These are phyloP conservation scores for Coluber constrictor DNA, from an alignment of 2,797 vertebrate species.

Conservation along the genomic window DNA sequence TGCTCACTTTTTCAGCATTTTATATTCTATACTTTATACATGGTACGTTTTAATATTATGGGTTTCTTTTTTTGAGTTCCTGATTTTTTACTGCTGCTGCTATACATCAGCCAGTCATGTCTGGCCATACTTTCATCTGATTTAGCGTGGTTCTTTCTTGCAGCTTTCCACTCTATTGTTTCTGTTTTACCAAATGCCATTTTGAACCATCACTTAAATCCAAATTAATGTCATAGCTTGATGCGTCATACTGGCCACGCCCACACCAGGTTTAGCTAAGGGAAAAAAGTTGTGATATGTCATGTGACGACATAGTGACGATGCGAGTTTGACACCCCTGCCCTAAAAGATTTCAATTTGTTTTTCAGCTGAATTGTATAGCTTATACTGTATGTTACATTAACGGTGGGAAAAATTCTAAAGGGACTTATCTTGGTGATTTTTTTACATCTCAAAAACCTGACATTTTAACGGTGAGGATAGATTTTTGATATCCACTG, in stretches of 20 bases:
- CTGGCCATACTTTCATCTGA: neutral
- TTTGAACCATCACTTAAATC: neutral
- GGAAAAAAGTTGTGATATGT: too few relatives aligned
- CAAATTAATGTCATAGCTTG: neutral
- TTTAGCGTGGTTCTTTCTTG: neutral
- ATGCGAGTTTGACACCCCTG: too few relatives aligned
- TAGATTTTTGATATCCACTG: neutral
- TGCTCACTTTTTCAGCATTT: neutral
- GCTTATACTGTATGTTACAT: neutral
- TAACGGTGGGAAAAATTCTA: neutral
- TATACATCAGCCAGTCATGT: neutral
- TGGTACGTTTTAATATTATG: neutral
- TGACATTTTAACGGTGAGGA: neutral
- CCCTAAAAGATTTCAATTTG: neutral
- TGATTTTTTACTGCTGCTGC: neutral
- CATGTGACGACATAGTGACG: fast-evolving
- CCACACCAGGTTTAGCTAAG: too few relatives aligned
- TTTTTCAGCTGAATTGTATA: neutral
- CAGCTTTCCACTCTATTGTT: neutral
- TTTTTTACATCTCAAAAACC: neutral
- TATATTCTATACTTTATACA: neutral
- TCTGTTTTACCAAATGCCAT: neutral
- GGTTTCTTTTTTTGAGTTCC: neutral
- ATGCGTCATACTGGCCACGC: too few relatives aligned
- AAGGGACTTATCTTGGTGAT: neutral